A percentile compares a stretch with the other conserved stretches of the same genome.
Evolutionary conservation across 2,113 vertebrate species (phyloP).

Genomic region (Macaca nemestrina): DNA sequence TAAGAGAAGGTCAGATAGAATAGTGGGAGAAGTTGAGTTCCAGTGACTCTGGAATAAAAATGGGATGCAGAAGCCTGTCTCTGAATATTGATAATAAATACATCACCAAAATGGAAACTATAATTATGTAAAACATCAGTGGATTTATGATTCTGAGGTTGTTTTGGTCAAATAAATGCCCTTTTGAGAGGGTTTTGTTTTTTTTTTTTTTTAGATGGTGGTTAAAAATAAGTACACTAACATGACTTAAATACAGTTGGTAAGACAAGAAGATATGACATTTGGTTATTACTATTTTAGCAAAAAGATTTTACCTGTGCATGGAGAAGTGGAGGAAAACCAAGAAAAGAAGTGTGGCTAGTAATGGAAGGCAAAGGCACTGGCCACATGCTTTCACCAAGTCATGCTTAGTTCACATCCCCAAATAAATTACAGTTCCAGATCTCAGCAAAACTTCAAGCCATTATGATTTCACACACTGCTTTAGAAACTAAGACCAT

Average conservation of each 20-base stretch:
- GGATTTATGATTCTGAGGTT: slow-evolving; percentile 33
- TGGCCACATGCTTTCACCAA: background rate
- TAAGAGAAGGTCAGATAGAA: background rate
- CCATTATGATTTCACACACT: background rate
- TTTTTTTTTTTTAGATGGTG: background rate
- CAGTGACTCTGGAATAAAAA: background rate
- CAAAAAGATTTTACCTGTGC: background rate
- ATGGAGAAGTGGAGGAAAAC: background rate
- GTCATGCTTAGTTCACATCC: background rate
- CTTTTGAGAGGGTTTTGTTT: background rate
- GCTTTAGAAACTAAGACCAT: background rate
- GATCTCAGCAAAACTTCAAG: background rate
- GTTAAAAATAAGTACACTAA: background rate
- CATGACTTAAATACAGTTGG: background rate
- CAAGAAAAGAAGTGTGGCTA: background rate
- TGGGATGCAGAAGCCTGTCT: background rate
- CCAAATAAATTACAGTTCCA: background rate
- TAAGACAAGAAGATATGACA: background rate
- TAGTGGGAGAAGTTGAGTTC: background rate
- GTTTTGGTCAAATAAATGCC: slow-evolving; percentile 29
- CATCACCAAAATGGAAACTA: background rate
- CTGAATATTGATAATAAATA: background rate
- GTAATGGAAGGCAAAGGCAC: background rate
- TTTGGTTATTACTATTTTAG: background rate
- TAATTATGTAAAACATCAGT: background rate